Percentiles rank a stretch among this genome's conserved stretches.
Evolutionary conservation across 2,888 invertebrate species (phyloP).

Genomic region (Chaetogeoica ovagalla): DNA sequence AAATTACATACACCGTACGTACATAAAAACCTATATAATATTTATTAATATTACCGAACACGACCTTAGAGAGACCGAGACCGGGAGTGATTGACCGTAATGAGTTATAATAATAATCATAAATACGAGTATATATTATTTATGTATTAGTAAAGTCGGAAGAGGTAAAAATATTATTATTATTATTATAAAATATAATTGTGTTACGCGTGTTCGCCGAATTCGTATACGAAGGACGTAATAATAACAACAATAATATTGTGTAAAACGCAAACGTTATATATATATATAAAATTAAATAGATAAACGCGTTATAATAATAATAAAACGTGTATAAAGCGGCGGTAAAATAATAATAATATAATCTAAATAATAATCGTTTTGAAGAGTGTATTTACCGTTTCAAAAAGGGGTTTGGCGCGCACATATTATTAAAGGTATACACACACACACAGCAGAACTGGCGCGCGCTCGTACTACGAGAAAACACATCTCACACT

Average conservation of each 20-base stretch:
- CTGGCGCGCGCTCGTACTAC: neutral
- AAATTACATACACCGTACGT: slow-evolving; percentile 15
- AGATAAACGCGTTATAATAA: neutral
- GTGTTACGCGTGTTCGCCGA: neutral
- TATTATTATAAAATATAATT: neutral
- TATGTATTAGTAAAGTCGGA: neutral
- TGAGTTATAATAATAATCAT: neutral
- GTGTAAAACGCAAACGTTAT: neutral
- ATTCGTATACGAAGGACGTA: neutral
- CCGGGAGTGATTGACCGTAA: slow-evolving; percentile 32
- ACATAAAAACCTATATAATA: slow-evolving; percentile 25
- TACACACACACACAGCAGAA: too few relatives aligned
- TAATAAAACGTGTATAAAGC: too few relatives aligned
- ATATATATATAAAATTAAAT: neutral
- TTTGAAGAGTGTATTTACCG: neutral
- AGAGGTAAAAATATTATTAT: slow-evolving; percentile 26
- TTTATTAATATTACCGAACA: slow-evolving; percentile 20
- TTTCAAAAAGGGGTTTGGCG: slow-evolving; percentile 8
- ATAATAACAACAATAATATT: neutral
- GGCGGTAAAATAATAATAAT: slow-evolving; percentile 13
- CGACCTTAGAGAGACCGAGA: slow-evolving; percentile 15
- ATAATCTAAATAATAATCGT: slow-evolving; percentile 18
- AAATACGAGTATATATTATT: neutral
- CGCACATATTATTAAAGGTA: neutral
- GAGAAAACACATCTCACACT: slow-evolving; percentile 6